Conservation (phyloP, 1,140 invertebrate genomes). For the Paraescarpia echinospica region DNA sequence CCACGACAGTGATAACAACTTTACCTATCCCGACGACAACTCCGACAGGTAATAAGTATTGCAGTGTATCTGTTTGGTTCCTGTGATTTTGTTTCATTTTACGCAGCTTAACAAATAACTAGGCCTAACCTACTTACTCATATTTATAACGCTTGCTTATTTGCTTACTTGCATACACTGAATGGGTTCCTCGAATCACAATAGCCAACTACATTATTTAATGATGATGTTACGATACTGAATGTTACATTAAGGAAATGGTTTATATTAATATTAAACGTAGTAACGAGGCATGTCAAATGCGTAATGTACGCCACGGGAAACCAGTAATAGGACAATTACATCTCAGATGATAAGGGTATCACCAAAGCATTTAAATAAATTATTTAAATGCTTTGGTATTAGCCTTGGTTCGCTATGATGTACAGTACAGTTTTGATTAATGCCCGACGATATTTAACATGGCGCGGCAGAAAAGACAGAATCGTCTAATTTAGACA, state of each 20-base stretch:
- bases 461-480: no score
- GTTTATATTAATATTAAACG: not conserved
- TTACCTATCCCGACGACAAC: not conserved
- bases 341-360: no score
- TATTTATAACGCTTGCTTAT: not conserved
- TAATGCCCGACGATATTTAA: no score
- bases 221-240: not conserved
- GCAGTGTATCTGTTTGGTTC: not conserved
- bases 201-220: not conserved
- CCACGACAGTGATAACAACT: not conserved
- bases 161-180: not conserved
- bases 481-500: no score
- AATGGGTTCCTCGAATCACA: not conserved
- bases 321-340: not conserved
- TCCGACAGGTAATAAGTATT: not conserved
- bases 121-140: not conserved
- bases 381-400: no score
- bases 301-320: not conserved
- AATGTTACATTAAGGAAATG: not conserved
- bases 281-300: not conserved
- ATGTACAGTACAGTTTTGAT: no score
- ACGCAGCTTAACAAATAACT: not conserved
- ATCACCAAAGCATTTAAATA: no score
- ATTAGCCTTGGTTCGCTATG: no score
- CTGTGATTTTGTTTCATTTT: not conserved